These are phyloP conservation scores for Bradypodion ventrale DNA, from an alignment of 2,797 vertebrate genomes.

Conservation along the genomic window DNA sequence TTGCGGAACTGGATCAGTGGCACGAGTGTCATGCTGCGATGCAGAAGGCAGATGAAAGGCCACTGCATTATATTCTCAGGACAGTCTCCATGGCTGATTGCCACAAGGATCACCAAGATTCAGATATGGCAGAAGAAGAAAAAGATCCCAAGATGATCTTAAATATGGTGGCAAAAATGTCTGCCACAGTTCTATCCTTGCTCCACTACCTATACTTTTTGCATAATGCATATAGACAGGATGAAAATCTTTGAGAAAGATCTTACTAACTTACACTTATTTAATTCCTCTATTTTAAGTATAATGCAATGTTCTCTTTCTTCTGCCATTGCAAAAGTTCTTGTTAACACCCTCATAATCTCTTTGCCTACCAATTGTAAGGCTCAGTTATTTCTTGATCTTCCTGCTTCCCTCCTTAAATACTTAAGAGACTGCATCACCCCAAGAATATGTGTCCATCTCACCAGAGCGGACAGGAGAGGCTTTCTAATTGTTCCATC, in stretches of 20 bases:
- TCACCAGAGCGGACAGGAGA: no score
- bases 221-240: conserved; percentile 60
- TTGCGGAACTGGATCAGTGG: no score
- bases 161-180: not conserved
- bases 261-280: conserved; percentile 61
- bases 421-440: no score
- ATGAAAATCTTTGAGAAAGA: conserved; percentile 57
- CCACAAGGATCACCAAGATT: no score
- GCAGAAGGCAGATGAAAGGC: no score
- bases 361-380: not conserved
- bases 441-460: no score
- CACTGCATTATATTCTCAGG: no score
- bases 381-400: not conserved
- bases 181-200: not conserved
- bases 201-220: conserved; percentile 45
- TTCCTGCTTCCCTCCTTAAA: not conserved
- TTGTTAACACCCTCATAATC: not conserved
- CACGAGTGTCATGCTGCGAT: no score
- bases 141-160: not conserved
- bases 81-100: no score
- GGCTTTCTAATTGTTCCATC: no score
- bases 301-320: conserved; percentile 45
- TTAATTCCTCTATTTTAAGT: conserved; percentile 62
- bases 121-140: no score
- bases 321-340: not conserved